Evolutionary conservation across 2,113 vertebrate genomes (phyloP), one percentile per base, ranked within the genome.

Genomic region (Craseonycteris thonglongyai): DNA sequence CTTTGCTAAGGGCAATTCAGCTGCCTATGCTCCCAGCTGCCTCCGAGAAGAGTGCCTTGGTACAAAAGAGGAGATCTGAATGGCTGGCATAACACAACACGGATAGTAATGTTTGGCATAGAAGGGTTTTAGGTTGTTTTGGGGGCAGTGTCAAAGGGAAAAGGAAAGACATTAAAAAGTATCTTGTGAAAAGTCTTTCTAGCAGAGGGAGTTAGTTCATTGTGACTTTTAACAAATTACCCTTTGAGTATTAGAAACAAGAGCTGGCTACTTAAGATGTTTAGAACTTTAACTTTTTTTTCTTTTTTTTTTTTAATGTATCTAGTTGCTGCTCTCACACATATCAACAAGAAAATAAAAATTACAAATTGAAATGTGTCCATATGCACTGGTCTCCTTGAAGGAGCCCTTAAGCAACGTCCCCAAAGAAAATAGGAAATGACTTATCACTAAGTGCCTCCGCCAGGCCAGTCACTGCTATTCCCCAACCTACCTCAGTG

Each of bases 51-150:
- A 75, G 13, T 6, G 2, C 0, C 0, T 24, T 18, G 6, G 33
- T 45, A 1, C 10, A 81, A 79, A 78, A 63, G 18, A 9, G 22
- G 42, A 83, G 7, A 56, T 35, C 21, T 15, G 19, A 63, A 33
- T 51, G 26, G 0, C 16, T 12, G 5, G n/a, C 21, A n/a, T 0
- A 19, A 8, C 14, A 38, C 14, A 59, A 40, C 1, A 30, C 24
- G 14, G 16, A 22, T 7, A 33, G 42, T 5, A 18, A 33, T 2
- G 38, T 58, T 85, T 71, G 33, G 7, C n/a, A 63, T 5, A 2
- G 19, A 87, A 24, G 10, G 5, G 18, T 58, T 71, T 85, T 5
- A 79, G 38, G 15, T 24, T 79, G 28, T 68, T 16, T 75, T 68
- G 72, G 54, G 33, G 30, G 18, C 16, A 47, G 4, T 22, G 74